Percentiles rank a stretch among this genome's conserved stretches.
These are phyloP conservation scores for Vanessa tameamea DNA, from an alignment of 1,140 invertebrate genomes.

Conservation along the genomic window DNA sequence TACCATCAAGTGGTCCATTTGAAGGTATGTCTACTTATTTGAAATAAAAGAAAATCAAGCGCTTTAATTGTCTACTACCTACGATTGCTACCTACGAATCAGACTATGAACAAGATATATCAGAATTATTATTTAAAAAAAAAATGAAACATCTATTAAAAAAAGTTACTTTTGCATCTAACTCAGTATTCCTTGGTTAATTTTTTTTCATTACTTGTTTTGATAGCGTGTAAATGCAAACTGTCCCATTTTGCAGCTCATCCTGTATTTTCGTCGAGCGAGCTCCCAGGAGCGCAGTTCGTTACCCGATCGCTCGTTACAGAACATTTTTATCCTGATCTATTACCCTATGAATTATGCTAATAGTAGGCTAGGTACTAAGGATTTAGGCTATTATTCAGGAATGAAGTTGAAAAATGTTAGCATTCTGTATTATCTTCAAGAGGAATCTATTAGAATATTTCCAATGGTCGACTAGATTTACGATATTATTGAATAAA, in stretches of 20 bases:
- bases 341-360: constrained; percentile 11
- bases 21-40: no score
- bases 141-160: no score
- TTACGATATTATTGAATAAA: no score
- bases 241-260: background rate
- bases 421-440: background rate
- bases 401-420: constrained; percentile 4
- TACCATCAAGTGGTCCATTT: no score
- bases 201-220: background rate
- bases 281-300: background rate
- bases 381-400: constrained; percentile 1
- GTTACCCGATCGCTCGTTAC: background rate
- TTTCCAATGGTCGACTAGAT: no score
- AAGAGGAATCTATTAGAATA: background rate
- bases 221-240: background rate
- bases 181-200: no score
- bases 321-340: background rate
- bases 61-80: no score
- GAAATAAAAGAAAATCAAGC: no score
- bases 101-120: no score
- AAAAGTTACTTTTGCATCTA: no score
- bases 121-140: no score
- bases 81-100: no score
- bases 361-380: constrained; percentile 5
- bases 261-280: constrained; percentile 5